A percentile compares a stretch with the other conserved stretches of the same genome.
phyloP scores from a whole-genome alignment of 1,140 invertebrate genomes.

The Macrosteles quadrilineatus region DNA sequence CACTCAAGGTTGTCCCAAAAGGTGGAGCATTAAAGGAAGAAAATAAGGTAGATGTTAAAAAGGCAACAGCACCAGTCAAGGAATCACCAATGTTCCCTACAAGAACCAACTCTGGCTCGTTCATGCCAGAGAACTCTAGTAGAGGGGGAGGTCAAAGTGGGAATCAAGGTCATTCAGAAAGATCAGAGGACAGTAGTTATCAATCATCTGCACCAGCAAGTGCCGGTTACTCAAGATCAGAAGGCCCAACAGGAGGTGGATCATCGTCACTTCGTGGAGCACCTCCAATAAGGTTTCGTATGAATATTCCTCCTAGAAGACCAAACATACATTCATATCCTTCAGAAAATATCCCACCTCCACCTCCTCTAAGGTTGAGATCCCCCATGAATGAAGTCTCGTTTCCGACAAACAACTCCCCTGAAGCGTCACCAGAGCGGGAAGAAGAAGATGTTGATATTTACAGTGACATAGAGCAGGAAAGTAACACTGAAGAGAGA shows the following conservation, averaged over 20 bases:
- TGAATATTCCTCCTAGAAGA: constrained; percentile 19
- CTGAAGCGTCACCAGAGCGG: constrained; percentile 32
- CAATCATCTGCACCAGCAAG: background rate
- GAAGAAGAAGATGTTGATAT: constrained; percentile 52
- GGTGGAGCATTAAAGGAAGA: too few relatives aligned
- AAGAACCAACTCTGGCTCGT: constrained; percentile 7
- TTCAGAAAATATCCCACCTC: constrained; percentile 18
- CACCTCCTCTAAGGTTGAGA: background rate
- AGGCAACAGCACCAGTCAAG: constrained; percentile 42
- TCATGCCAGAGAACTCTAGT: background rate
- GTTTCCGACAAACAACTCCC: constrained; percentile 9
- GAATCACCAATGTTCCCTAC: constrained; percentile 32
- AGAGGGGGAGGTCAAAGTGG: background rate
- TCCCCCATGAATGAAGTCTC: background rate
- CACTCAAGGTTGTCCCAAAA: constrained; percentile 42
- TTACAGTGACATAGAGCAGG: constrained; percentile 59
- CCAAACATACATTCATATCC: constrained; percentile 27
- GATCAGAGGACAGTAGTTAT: background rate
- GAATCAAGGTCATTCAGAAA: background rate
- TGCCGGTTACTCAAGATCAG: background rate
- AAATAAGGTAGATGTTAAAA: constrained; percentile 43
- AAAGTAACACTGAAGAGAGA: constrained; percentile 39
- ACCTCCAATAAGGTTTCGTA: constrained; percentile 31
- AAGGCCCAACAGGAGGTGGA: background rate
- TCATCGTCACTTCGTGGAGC: constrained; percentile 10